Evolutionary conservation across 1,140 invertebrate species (phyloP), one percentile per base, ranked within the genome.

Genomic region (Homalodisca vitripennis): DNA sequence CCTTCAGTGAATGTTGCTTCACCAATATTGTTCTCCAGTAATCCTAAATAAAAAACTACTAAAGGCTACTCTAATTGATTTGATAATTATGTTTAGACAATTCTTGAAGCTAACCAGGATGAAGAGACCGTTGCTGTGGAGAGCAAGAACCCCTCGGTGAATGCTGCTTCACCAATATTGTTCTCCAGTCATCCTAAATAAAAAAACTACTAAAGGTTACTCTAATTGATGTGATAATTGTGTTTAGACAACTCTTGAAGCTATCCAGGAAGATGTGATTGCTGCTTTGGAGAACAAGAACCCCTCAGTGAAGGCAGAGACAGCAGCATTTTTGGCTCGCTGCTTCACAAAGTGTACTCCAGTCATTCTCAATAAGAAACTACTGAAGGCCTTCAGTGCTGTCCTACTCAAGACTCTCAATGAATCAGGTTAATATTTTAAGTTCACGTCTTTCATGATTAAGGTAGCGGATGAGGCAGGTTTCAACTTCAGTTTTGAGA

Each of bases 1-100:
- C 97, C 97, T 0, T 87, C 87, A 13, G 93, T 99, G 0, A 98
- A 97, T 80, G 86, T 92, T 0, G 97, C 99, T 82, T 96, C 93
- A 1, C 89, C 92, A 0, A 77, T 88, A n/a, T 99, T 94, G 90
- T 20, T 91, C 91, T 55, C 89, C 94, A 0, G 80, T 86, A 0
- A 87, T 89, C 26, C 83, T 97, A 30, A 96, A 92, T 70, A 99
- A 99, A 79, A 98, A 98, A 80, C 78, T 95, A 1, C 82, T 98
- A 0, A 98, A 98, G 80, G 84, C 89, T n/a, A n/a, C n/a, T n/a
- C n/a, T n/a, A n/a, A n/a, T n/a, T n/a, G n/a, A n/a, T n/a, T n/a
- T n/a, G n/a, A n/a, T n/a, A n/a, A n/a, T n/a, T n/a, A n/a, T n/a
- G n/a, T n/a, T n/a, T n/a, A n/a, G n/a, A n/a, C n/a, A n/a, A n/a